A percentile compares a stretch with the other conserved stretches of the same genome.
These are phyloP conservation scores for Melanaphis sacchari DNA, from an alignment of 1,140 invertebrate genomes.

Conservation along the genomic window DNA sequence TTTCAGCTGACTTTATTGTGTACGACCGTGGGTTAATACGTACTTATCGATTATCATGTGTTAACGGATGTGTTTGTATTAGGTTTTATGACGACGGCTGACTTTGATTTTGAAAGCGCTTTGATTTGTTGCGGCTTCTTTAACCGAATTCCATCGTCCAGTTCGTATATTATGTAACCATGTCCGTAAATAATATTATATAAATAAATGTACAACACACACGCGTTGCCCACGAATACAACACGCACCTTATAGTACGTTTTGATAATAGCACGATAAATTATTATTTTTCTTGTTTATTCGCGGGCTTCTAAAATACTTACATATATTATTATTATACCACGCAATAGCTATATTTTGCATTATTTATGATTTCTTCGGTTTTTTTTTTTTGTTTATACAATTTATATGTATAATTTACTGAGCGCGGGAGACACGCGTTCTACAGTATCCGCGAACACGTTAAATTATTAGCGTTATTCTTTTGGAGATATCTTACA, in stretches of 20 bases:
- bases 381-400: neutral
- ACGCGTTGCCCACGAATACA: neutral
- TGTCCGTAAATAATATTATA: too few relatives aligned
- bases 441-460: neutral
- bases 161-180: neutral
- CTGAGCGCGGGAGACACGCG: neutral
- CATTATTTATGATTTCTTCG: neutral
- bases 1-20: neutral
- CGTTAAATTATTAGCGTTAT: neutral
- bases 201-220: neutral
- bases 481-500: neutral
- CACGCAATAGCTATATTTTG: neutral
- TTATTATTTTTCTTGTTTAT: too few relatives aligned
- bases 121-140: conserved; percentile 21
- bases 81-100: neutral
- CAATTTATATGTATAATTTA: neutral
- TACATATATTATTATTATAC: neutral
- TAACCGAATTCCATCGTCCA: neutral
- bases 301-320: too few relatives aligned
- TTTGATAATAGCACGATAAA: too few relatives aligned
- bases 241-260: neutral
- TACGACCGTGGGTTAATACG: neutral
- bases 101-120: neutral
- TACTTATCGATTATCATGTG: neutral
- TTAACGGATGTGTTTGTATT: neutral